Conservation (phyloP, 2,797 vertebrate species). For the Phataginus tetradactyla region DNA sequence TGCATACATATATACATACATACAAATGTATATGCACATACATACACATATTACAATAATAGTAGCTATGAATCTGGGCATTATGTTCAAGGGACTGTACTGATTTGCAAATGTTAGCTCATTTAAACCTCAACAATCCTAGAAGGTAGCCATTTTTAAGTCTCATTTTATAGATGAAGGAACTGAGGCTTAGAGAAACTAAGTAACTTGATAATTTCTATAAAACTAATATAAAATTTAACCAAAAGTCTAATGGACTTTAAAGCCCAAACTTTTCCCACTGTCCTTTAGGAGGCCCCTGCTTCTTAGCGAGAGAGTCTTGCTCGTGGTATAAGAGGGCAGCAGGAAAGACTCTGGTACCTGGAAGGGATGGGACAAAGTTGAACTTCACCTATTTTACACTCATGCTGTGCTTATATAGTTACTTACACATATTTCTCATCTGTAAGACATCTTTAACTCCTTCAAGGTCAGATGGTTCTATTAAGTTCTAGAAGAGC, state of each 20-base stretch:
- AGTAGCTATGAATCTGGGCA: not conserved
- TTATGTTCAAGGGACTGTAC: not conserved
- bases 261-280: not conserved
- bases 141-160: not conserved
- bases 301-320: not conserved
- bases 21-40: not conserved
- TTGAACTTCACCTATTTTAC: not conserved
- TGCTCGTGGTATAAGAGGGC: too few species aligned
- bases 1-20: not conserved
- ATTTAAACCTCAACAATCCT: not conserved
- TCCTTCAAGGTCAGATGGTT: not conserved
- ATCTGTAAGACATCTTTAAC: not conserved
- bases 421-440: not conserved
- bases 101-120: not conserved
- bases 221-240: not conserved
- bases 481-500: not conserved
- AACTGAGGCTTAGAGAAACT: not conserved
- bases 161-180: not conserved
- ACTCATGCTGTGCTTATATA: not conserved
- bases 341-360: not conserved
- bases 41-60: not conserved
- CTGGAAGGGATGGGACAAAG: not conserved
- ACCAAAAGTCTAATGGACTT: not conserved
- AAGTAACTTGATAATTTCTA: not conserved
- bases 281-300: not conserved